Percentiles rank a stretch among this genome's conserved stretches.
Evolutionary conservation across 35 echinoderm and acorn worm genomes (phyloP).

Genomic region (Anneissia japonica): DNA sequence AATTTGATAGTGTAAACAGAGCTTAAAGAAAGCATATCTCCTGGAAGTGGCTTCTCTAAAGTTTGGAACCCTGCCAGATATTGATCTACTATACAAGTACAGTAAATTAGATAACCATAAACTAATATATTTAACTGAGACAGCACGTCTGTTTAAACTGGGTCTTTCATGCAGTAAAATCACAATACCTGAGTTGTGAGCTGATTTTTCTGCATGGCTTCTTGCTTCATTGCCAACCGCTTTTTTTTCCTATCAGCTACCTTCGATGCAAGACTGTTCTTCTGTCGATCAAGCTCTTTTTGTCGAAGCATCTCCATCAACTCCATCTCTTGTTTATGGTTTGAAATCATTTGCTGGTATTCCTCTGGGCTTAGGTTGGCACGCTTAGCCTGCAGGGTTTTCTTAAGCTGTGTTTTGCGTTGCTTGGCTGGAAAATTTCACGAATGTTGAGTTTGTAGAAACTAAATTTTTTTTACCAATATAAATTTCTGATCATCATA

Average conservation of each 20-base stretch:
- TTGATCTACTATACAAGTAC: no score
- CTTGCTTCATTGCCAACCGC: constrained; percentile 25
- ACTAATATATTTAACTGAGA: no score
- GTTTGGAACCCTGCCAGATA: no score
- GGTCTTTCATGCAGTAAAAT: background rate
- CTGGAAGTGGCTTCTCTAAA: no score
- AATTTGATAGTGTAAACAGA: no score
- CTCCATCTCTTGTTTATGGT: constrained; percentile 95
- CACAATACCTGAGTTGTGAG: constrained; percentile 4
- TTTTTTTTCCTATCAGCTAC: constrained; percentile 65
- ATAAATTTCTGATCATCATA: no score
- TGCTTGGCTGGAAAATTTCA: constrained; percentile 24
- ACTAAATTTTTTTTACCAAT: no score
- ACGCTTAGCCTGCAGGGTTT: constrained; percentile 61
- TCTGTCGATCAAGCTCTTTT: constrained; percentile 79
- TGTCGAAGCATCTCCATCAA: constrained; percentile 80
- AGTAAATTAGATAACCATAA: no score
- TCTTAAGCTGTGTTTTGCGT: constrained; percentile 40
- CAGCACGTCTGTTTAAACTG: no score
- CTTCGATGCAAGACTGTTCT: constrained; percentile 62
- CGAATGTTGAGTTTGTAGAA: no score
- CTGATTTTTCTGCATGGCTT: constrained; percentile 27
- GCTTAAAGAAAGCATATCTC: no score
- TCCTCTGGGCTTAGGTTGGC: constrained; percentile 57
- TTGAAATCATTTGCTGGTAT: constrained; percentile 96